phyloP scores from a whole-genome alignment of 1,140 invertebrate genomes.

The Listronotus oregonensis region DNA sequence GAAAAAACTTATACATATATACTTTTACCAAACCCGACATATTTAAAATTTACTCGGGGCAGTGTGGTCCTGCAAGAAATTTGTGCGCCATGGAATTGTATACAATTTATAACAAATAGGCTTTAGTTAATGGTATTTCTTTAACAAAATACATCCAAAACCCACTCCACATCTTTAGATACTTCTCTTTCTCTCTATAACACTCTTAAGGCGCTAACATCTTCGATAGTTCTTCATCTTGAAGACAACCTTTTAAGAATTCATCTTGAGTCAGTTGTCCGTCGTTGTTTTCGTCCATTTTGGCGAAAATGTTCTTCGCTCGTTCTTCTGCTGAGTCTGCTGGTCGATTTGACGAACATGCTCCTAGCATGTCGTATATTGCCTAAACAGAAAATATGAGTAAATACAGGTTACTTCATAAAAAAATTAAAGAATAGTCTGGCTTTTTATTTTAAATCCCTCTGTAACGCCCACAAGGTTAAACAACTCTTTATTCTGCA shows the following conservation, averaged over 20 bases:
- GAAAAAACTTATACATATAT: too few relatives aligned
- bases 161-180: not conserved
- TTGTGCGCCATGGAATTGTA: too few relatives aligned
- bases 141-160: not conserved
- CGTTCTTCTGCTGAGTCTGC: constrained; percentile 93
- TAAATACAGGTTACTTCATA: too few relatives aligned
- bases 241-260: constrained; percentile 97
- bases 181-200: not conserved
- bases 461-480: too few relatives aligned
- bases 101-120: too few relatives aligned
- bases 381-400: constrained; percentile 67
- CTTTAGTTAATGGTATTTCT: not conserved
- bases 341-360: constrained; percentile 90
- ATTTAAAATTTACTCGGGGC: too few relatives aligned
- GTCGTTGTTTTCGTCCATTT: constrained; percentile 99
- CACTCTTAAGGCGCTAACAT: constrained; percentile 87
- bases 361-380: constrained; percentile 98
- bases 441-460: too few relatives aligned
- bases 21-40: too few relatives aligned
- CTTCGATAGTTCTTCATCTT: constrained; percentile 95
- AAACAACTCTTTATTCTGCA: too few relatives aligned
- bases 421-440: too few relatives aligned
- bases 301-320: constrained; percentile 97
- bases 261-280: constrained; percentile 97
- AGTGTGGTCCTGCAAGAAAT: too few relatives aligned